phyloP scores from a whole-genome alignment of 1,140 invertebrate genomes.

The Maniola jurtina region DNA sequence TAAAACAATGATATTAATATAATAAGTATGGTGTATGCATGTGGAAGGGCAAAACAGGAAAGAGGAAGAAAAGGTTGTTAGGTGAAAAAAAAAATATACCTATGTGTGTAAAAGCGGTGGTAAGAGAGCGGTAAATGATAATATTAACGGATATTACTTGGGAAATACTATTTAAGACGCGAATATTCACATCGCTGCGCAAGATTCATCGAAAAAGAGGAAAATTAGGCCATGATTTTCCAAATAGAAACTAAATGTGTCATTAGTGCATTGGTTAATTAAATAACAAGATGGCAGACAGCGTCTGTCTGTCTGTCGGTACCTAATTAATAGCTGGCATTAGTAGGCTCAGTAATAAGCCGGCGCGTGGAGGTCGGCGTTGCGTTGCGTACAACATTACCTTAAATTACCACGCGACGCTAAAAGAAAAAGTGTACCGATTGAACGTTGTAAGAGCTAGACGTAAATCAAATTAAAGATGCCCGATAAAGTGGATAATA shows the following conservation, averaged over 20 bases:
- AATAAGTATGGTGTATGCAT: no score
- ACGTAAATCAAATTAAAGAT: constrained; percentile 79
- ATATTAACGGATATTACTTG: no score
- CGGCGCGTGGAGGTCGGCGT: constrained; percentile 39
- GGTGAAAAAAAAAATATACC: no score
- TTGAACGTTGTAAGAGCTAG: constrained; percentile 66
- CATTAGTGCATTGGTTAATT: constrained; percentile 34
- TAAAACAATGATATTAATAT: no score
- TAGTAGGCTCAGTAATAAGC: constrained; percentile 29
- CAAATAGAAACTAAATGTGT: constrained; percentile 18
- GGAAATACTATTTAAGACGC: no score
- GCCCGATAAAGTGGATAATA: constrained; percentile 78
- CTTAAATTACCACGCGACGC: constrained; percentile 45
- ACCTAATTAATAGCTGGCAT: constrained; percentile 44
- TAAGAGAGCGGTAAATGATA: no score
- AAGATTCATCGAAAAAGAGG: background rate
- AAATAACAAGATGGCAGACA: constrained; percentile 34
- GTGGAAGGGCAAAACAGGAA: no score
- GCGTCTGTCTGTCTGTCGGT: constrained; percentile 33
- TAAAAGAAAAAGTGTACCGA: constrained; percentile 74
- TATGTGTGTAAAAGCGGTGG: no score
- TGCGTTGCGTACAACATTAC: constrained; percentile 34
- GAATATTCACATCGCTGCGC: no score
- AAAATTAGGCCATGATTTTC: background rate
- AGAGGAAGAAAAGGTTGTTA: no score